Base-by-base conservation (phyloP, 2,888 invertebrate genomes). In the Spicauda simplicius region DNA sequence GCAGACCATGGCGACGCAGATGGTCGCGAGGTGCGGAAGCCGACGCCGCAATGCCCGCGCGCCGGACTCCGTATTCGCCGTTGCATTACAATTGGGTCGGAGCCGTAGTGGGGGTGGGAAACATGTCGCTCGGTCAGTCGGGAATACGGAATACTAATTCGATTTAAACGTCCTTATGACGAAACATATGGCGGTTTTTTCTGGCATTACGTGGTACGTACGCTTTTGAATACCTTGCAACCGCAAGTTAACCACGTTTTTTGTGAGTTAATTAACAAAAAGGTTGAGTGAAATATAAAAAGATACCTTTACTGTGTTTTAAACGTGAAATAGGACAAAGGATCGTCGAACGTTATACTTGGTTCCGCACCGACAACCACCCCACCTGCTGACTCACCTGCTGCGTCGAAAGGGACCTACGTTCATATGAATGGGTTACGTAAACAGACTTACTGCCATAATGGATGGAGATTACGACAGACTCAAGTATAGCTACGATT, bases 371-470 rank as follows among this genome's bases (percentile, higher is more conserved):
- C 83, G 78, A 67, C 79, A 80, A 71, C 65, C 90, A 92, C 92
- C 92, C 92, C 87, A 91, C 90, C 90, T 90, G 89, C 83, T 88
- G 88, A 91, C 82, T 93, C 92, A 93, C 91, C 90, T 91, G 90
- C 82, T 81, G 73, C 76, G 74, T 76, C 41, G 57, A 48, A 30
- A 66, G 66, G 60, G 60, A 66, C 60, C 53, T 48, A 60, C 48
- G 16, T 18, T 55, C 59, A 60, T 48, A 55, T 66, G 66, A 66
- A 66, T 66, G 66, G 66, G 2, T 66, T 66, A 66, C 60, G 59
- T 65, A 59, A 65, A 65, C 54, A 7, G 16, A 30, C 33, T 65
- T 65, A 64, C 59, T 41, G 25, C 14, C 54, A 41, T 25, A 25
- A 25, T 25, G 5, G 25, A 25, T 25, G 59, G 45, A 54, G 30